Evolutionary conservation across 2,888 invertebrate genomes (phyloP).

Genomic region (Tromatobia lineatoria): DNA sequence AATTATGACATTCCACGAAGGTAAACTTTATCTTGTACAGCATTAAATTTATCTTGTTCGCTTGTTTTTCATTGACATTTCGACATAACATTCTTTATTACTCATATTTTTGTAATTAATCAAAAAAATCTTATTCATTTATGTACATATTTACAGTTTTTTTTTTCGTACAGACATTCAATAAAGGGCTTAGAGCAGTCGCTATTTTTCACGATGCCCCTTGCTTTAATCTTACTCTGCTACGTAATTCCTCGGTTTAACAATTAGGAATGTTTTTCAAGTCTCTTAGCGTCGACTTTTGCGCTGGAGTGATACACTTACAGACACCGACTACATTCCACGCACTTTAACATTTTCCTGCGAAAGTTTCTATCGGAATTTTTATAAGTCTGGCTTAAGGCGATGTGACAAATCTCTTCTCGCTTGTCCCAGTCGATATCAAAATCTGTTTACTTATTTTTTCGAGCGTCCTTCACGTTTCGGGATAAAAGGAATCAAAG

Average conservation of each 20-base stretch:
- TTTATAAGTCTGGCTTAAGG: background rate
- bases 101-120: constrained; percentile 60
- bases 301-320: constrained; percentile 41
- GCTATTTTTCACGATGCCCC: background rate
- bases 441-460: too few species aligned
- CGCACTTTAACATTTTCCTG: background rate
- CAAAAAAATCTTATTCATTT: constrained; percentile 67
- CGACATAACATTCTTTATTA: constrained; percentile 67
- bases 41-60: constrained; percentile 20
- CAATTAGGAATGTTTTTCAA: constrained; percentile 77
- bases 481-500: too few species aligned
- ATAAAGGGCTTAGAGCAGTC: constrained; percentile 50
- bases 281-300: constrained; percentile 27
- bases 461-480: too few species aligned
- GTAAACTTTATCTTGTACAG: constrained; percentile 28
- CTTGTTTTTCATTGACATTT: constrained; percentile 33
- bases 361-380: background rate
- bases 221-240: constrained; percentile 26
- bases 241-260: constrained; percentile 71
- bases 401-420: too few species aligned
- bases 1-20: constrained; percentile 83
- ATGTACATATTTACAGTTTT: constrained; percentile 82
- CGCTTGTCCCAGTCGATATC: too few species aligned
- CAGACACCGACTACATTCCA: constrained; percentile 57
- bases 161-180: constrained; percentile 52